phyloP scores from a whole-genome alignment of 2,888 invertebrate genomes.

The Coelopa pilipes region DNA sequence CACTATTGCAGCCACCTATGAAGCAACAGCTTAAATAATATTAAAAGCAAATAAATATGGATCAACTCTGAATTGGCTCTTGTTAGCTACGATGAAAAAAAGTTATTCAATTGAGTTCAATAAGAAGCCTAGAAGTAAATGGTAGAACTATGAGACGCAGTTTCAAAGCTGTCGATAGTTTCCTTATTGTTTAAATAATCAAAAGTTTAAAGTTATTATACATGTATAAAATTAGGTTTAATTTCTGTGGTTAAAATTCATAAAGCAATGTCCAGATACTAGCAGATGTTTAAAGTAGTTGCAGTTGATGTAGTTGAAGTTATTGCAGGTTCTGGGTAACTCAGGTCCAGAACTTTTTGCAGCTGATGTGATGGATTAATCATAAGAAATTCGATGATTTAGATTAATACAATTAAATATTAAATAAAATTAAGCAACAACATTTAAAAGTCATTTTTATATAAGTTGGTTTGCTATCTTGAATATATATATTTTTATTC shows the following conservation, averaged over 20 bases:
- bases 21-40: slow-evolving; percentile 57
- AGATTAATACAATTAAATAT: slow-evolving; percentile 9
- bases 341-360: too few relatives aligned
- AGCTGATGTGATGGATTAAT: slow-evolving; percentile 15
- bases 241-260: neutral
- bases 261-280: neutral
- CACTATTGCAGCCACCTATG: slow-evolving; percentile 54
- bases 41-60: neutral
- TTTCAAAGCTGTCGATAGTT: too few relatives aligned
- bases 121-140: too few relatives aligned
- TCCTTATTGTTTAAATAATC: neutral
- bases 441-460: too few relatives aligned
- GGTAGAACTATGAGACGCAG: too few relatives aligned
- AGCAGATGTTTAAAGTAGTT: neutral
- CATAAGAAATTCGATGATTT: slow-evolving; percentile 6
- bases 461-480: too few relatives aligned
- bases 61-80: too few relatives aligned
- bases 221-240: neutral
- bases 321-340: neutral
- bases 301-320: neutral
- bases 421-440: neutral
- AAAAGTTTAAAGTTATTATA: slow-evolving; percentile 5
- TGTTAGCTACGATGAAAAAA: too few relatives aligned
- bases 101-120: too few relatives aligned
- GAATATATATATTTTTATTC: slow-evolving; percentile 1